phyloP scores from a whole-genome alignment of 35 echinoderm and acorn worm species.

The Heliocidaris erythrogramma region DNA sequence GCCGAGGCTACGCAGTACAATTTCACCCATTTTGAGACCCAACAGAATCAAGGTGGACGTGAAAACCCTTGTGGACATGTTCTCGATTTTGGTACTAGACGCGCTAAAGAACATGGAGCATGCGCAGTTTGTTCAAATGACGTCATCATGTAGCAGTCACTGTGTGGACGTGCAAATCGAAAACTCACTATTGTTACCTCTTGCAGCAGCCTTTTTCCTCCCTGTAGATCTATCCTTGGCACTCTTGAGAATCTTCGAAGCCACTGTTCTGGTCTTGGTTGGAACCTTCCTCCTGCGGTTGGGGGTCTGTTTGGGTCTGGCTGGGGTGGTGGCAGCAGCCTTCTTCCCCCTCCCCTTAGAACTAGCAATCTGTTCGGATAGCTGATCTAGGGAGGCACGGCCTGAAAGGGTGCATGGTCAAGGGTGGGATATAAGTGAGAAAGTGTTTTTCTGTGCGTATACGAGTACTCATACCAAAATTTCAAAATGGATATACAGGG shows the following conservation, averaged over 20 bases:
- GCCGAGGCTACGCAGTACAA: too few species aligned
- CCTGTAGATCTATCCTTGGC: background rate
- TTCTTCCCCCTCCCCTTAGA: slow-evolving; percentile 27
- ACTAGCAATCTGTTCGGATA: background rate
- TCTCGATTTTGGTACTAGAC: too few species aligned
- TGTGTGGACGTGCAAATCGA: too few species aligned
- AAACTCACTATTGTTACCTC: too few species aligned
- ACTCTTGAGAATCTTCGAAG: slow-evolving; percentile 1
- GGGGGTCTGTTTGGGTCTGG: slow-evolving; percentile 22
- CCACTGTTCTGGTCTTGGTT: slow-evolving; percentile 27
- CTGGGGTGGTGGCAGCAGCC: slow-evolving; percentile 21
- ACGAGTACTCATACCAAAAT: too few species aligned
- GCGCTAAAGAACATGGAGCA: too few species aligned
- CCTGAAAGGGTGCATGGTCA: background rate
- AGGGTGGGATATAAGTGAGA: background rate
- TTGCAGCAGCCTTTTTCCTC: slow-evolving; percentile 41
- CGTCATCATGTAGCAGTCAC: too few species aligned
- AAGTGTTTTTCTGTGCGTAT: background rate
- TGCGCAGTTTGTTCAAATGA: too few species aligned
- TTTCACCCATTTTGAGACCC: too few species aligned
- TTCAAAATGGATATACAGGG: too few species aligned
- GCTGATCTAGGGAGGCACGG: background rate
- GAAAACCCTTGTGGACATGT: too few species aligned
- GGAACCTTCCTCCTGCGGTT: slow-evolving; percentile 46
- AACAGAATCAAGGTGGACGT: too few species aligned